Conservation (phyloP, 2,888 invertebrate species). For the Drepana falcataria region DNA sequence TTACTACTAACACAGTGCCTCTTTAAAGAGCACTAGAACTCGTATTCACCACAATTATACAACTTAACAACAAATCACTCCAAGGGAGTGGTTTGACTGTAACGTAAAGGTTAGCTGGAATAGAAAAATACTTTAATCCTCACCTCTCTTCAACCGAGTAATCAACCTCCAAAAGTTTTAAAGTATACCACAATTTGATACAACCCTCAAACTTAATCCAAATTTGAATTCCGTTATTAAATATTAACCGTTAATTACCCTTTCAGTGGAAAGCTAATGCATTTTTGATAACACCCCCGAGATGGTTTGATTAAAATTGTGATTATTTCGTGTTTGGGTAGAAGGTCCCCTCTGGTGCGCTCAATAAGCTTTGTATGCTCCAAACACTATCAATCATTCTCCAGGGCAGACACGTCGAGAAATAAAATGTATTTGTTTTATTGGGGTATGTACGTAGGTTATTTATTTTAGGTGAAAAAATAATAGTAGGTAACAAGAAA, state of each 20-base stretch:
- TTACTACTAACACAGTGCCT: too few species aligned
- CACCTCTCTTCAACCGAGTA: too few species aligned
- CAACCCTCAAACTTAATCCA: neutral
- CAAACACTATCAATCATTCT: constrained; percentile 73
- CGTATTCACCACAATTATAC: too few species aligned
- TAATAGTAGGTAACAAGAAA: constrained; percentile 22
- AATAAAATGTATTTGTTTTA: constrained; percentile 68
- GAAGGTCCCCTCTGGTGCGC: constrained; percentile 41
- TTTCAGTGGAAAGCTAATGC: constrained; percentile 37
- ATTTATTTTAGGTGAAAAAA: constrained; percentile 65
- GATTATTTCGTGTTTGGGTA: constrained; percentile 45
- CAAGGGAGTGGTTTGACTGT: too few species aligned
- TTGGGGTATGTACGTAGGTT: constrained; percentile 47
- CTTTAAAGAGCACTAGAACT: too few species aligned
- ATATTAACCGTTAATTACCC: constrained; percentile 27
- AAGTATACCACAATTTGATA: neutral
- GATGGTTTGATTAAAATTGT: constrained; percentile 38
- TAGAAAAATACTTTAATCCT: too few species aligned
- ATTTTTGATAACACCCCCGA: constrained; percentile 40
- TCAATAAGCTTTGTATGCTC: constrained; percentile 65
- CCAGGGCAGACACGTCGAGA: constrained; percentile 55
- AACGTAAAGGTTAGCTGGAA: too few species aligned
- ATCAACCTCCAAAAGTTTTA: too few species aligned
- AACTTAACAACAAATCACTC: too few species aligned
- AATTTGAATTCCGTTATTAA: constrained; percentile 22